Evolutionary conservation across 1,140 invertebrate species (phyloP), one percentile per base, ranked within the genome.

Genomic region (Adelges cooleyi): DNA sequence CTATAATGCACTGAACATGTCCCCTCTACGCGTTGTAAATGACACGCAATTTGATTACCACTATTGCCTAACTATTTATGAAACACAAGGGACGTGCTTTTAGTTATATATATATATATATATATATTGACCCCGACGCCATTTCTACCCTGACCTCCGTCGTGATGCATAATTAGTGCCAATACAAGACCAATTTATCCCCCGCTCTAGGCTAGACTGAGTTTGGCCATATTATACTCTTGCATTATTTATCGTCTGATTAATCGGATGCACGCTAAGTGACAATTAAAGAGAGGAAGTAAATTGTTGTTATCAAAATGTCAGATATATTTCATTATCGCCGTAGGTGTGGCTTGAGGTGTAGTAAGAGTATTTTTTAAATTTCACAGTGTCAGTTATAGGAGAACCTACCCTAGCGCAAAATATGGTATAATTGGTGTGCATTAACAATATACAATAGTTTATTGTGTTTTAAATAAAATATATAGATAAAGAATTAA

Each of bases 31-130:
- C 22, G 9, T 17, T 6, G 36, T 59, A 48, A 46, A 48, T 42
- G 40, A 62, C 38, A 22, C 17, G 42, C 56, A 22, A 46, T 46
- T 62, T 33, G 56, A 5, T 42, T 46, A 59, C 54, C 23, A 33
- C 11, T 33, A 11, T 33, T 33, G 29, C 11, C 29, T 33, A 33
- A 23, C 33, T 56, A 56, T 42, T 56, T 42, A 56, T 56, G 53
- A 17, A 56, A 23, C 53, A 27, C 53, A 18, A 8, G 53, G 53
- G 53, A 44, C 20, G 38, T 33, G 11, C n/a, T 22, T 56, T 15
- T 17, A 23, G 38, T 59, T 9, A 33, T 22, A 23, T 29, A 48
- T 48, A 22, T 22, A 38, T 44, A 36, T 23, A 40, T 29, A 11
- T 11, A 33, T 33, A 33, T 33, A 11, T 11, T 6, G 29, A 6